These are phyloP conservation scores for Suillia variegata DNA, from an alignment of 2,888 invertebrate species.

Conservation along the genomic window DNA sequence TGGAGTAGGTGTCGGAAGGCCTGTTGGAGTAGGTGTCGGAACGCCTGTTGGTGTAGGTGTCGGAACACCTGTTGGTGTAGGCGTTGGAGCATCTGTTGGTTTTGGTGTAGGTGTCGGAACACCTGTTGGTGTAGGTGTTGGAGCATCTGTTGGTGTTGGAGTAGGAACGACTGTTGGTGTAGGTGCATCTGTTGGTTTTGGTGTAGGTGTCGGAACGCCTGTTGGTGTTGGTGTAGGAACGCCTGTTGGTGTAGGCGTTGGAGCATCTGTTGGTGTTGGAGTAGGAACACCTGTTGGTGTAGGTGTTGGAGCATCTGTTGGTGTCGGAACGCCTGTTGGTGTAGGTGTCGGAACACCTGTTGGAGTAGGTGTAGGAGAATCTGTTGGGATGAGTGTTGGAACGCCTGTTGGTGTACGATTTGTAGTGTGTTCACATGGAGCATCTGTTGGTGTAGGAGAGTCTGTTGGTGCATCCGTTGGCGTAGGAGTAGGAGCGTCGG, in stretches of 20 bases:
- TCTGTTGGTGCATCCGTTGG: neutral
- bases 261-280: neutral
- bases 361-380: neutral
- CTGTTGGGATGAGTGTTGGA: conserved; percentile 7
- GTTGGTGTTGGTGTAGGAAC: too few relatives aligned
- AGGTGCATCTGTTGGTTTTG: neutral
- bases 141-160: neutral
- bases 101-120: neutral
- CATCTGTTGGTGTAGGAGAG: neutral
- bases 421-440: neutral
- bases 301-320: conserved; percentile 13
- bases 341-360: neutral
- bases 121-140: neutral
- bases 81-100: neutral
- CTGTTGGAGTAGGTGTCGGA: conserved; percentile 6
- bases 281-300: neutral
- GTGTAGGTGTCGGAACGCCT: too few relatives aligned
- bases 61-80: too few relatives aligned
- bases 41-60: too few relatives aligned
- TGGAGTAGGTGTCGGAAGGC: neutral
- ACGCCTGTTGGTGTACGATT: conserved; percentile 1
- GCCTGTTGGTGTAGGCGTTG: neutral
- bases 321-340: neutral
- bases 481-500: neutral
- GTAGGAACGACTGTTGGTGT: neutral